phyloP scores from a whole-genome alignment of 2,113 vertebrate genomes.

The Dolichotis patagonum region DNA sequence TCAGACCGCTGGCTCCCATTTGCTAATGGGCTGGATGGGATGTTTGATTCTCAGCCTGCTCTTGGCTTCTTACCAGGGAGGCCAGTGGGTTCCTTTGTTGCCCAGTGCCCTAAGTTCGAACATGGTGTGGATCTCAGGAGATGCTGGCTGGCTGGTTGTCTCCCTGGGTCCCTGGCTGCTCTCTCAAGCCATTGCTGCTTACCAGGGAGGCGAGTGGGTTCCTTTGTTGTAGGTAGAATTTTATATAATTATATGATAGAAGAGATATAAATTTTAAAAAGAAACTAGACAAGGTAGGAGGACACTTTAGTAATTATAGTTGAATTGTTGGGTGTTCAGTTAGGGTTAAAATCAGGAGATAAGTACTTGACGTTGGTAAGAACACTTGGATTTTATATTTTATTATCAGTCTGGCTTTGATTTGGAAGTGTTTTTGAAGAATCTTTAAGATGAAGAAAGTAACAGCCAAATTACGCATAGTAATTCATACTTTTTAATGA shows the following conservation, averaged over 20 bases:
- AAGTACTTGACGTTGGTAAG: neutral
- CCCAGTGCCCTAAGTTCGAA: no score
- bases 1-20: no score
- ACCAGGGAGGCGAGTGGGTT: no score
- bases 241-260: constrained; percentile 24
- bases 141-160: no score
- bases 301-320: neutral
- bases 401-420: neutral
- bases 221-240: neutral
- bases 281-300: neutral
- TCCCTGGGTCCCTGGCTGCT: no score
- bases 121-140: no score
- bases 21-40: no score
- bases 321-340: neutral
- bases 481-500: neutral
- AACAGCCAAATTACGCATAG: neutral
- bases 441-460: neutral
- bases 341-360: neutral
- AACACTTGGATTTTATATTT: neutral
- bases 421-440: neutral
- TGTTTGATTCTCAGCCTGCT: no score
- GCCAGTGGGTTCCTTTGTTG: no score
- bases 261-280: constrained; percentile 41
- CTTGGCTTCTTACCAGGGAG: no score
- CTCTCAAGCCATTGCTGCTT: no score